Evolutionary conservation across 2,888 invertebrate species (phyloP), one percentile per base, ranked within the genome.

Genomic region (Agrochola macilenta): DNA sequence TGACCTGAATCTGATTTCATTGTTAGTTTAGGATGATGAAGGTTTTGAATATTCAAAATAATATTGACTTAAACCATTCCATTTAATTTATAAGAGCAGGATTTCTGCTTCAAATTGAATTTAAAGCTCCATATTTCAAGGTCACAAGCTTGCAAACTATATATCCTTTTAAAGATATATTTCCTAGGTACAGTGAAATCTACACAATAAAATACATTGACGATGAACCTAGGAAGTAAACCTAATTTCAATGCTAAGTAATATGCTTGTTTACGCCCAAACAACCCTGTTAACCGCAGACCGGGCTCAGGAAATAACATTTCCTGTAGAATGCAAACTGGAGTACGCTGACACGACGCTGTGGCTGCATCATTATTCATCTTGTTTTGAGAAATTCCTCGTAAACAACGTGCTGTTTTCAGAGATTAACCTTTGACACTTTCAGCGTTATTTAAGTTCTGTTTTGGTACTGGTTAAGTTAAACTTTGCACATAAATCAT

Each of bases 291-390:
- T 78, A 75, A 69, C 72, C 69, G 46, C 69, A 63, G 63, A 23
- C 46, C 12, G 46, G 49, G 39, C 39, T n/a, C 65, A 54, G 85
- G 87, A 85, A 87, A 87, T 83, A 74, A 74, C 73, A 82, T 78
- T 83, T 86, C 83, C 88, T 68, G 78, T 73, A 69, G 39, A 79
- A 76, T 74, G 74, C 64, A 74, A 74, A 78, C 69, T 69, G 49
- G 35, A 71, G 61, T 68, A 43, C 61, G 39, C 72, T 54, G 75
- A 49, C 85, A 66, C 64, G 30, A n/a, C 39, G 43, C 14, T n/a
- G 57, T 43, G 39, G 26, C 46, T 74, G 46, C 65, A 69, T 58
- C 30, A 77, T 78, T 69, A 77, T 73, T 77, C 63, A 82, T 78
- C 46, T 60, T 85, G 71, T 85, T 85, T 78, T 82, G 74, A 70